phyloP scores from a whole-genome alignment of 1,140 invertebrate species.

The Brachionus koreanus region DNA sequence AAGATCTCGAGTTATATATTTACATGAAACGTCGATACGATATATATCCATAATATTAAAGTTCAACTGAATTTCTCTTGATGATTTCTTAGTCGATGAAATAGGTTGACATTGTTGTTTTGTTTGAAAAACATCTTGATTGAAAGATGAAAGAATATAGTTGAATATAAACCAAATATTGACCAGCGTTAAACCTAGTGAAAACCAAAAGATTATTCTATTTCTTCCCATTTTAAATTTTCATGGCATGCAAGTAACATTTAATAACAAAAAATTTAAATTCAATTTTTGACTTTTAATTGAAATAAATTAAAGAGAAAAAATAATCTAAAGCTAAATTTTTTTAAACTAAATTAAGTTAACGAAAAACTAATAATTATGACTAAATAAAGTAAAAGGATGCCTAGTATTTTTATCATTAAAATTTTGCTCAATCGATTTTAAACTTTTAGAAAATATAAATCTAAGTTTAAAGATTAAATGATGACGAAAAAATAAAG shows the following conservation, averaged over 20 bases:
- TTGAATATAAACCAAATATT: slow-evolving; percentile 10
- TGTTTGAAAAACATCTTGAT: background rate
- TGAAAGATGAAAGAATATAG: background rate
- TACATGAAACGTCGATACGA: slow-evolving; percentile 25
- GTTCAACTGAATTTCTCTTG: background rate
- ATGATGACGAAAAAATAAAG: too few relatives aligned
- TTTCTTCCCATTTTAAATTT: background rate
- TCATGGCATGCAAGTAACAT: background rate
- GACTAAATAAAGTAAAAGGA: too few relatives aligned
- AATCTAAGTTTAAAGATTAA: too few relatives aligned
- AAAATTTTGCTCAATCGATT: too few relatives aligned
- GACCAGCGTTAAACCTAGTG: background rate
- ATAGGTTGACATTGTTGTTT: background rate
- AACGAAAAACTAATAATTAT: background rate
- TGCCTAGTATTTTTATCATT: too few relatives aligned
- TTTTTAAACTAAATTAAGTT: background rate
- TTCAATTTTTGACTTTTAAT: background rate
- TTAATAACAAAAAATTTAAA: background rate
- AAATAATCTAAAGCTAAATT: background rate
- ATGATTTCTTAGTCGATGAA: background rate
- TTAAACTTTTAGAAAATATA: too few relatives aligned
- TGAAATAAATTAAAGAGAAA: background rate
- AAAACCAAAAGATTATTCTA: background rate
- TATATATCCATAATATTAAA: slow-evolving; percentile 41
- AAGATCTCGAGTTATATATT: slow-evolving; percentile 1